Evolutionary conservation across 1,140 invertebrate genomes (phyloP).

Genomic region (Lasioglossum albipes): DNA sequence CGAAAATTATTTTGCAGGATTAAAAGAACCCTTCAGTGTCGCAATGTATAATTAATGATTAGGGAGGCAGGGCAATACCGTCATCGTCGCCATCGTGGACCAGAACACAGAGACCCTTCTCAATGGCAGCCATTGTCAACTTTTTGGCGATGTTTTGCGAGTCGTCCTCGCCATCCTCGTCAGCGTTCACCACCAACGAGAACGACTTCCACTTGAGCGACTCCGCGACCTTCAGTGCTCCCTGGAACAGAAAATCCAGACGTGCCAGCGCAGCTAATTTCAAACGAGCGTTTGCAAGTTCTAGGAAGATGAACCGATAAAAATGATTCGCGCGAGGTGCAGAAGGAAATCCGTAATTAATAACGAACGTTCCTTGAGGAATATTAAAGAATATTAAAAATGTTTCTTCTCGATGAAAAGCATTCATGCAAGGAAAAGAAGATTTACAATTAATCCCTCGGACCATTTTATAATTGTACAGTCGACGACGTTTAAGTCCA

Average conservation of each 20-base stretch:
- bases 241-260: constrained; percentile 53
- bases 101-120: constrained; percentile 71
- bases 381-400: too few species aligned
- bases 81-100: constrained; percentile 70
- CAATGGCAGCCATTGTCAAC: constrained; percentile 69
- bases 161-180: constrained; percentile 69
- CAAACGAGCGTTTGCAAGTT: not conserved
- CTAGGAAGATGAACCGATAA: not conserved
- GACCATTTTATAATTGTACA: too few species aligned
- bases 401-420: too few species aligned
- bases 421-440: too few species aligned
- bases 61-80: constrained; percentile 32
- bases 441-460: too few species aligned
- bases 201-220: constrained; percentile 75
- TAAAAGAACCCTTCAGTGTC: too few species aligned
- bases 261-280: not conserved
- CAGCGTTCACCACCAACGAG: constrained; percentile 65
- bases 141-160: constrained; percentile 74
- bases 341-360: too few species aligned
- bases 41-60: not conserved
- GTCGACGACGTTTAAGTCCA: too few species aligned
- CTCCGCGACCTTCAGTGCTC: constrained; percentile 66
- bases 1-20: too few species aligned
- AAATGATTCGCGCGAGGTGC: not conserved
- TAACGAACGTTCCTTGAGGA: too few species aligned